Conservation (phyloP, 1,140 invertebrate species). For the Heliothis subflexa region DNA sequence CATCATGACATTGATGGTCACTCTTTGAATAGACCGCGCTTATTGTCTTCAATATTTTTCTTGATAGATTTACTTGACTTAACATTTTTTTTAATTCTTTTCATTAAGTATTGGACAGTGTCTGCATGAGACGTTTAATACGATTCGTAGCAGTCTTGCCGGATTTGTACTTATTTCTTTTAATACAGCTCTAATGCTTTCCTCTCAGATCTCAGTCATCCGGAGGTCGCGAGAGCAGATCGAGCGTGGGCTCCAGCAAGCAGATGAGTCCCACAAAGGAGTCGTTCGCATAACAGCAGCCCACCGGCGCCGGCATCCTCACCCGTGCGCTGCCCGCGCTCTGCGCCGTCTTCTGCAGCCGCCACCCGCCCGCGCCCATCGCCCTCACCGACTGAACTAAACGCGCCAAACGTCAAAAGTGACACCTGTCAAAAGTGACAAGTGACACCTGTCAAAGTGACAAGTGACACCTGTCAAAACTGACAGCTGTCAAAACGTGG, state of each 20-base stretch:
- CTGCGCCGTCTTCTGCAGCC: slow-evolving; percentile 75
- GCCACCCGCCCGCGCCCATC: slow-evolving; percentile 60
- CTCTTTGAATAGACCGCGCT: no score
- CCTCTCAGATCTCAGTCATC: slow-evolving; percentile 70
- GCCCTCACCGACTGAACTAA: slow-evolving; percentile 63
- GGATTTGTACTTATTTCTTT: slow-evolving; percentile 7
- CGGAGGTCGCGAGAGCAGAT: slow-evolving; percentile 73
- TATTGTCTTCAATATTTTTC: no score
- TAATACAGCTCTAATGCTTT: neutral
- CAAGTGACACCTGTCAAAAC: slow-evolving; percentile 19
- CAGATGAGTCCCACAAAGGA: slow-evolving; percentile 70
- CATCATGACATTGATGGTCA: no score
- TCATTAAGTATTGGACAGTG: no score
- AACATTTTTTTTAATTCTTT: no score
- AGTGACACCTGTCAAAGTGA: slow-evolving; percentile 30
- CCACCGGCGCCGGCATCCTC: slow-evolving; percentile 69
- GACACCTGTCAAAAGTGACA: slow-evolving; percentile 12
- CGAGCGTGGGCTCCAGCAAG: slow-evolving; percentile 56
- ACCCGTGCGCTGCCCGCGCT: slow-evolving; percentile 72
- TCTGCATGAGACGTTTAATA: no score
- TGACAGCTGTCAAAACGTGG: slow-evolving; percentile 23
- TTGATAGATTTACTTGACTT: no score
- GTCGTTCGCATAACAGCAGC: slow-evolving; percentile 75
- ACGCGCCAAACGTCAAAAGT: slow-evolving; percentile 15
- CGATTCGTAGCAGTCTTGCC: no score